These are phyloP conservation scores for Hypotaenidia okinawae DNA, from an alignment of 2,797 vertebrate species.

Conservation along the genomic window DNA sequence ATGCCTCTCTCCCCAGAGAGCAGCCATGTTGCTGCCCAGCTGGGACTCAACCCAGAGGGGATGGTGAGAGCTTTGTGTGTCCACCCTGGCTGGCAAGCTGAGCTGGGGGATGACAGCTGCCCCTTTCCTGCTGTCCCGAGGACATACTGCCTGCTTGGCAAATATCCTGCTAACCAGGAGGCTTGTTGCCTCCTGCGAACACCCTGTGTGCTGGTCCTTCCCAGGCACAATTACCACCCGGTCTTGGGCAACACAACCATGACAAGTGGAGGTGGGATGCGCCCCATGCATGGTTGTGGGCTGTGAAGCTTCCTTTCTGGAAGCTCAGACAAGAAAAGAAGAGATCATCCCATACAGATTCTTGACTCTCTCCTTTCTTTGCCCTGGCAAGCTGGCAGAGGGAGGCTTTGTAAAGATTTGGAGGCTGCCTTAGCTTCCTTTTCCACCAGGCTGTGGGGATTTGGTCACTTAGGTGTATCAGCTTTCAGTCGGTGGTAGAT, in stretches of 20 bases:
- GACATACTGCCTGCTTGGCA: not conserved
- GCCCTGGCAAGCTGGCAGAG: not conserved
- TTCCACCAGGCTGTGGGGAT: not conserved
- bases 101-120: too few species aligned
- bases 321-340: too few species aligned
- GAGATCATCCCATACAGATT: not conserved
- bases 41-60: not conserved
- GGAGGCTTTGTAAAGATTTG: not conserved
- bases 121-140: too few species aligned
- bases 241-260: too few species aligned
- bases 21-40: not conserved
- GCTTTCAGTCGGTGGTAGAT: not conserved
- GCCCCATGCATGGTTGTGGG: not conserved
- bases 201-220: accelerated
- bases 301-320: not conserved
- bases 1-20: not conserved
- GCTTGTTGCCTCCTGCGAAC: not conserved
- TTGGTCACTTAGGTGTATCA: not conserved
- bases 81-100: too few species aligned
- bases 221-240: not conserved
- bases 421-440: not conserved
- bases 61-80: accelerated
- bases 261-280: not conserved
- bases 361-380: not conserved
- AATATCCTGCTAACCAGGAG: not conserved